Evolutionary conservation across 2,113 vertebrate genomes (phyloP).

Genomic region (Sardina pilchardus): DNA sequence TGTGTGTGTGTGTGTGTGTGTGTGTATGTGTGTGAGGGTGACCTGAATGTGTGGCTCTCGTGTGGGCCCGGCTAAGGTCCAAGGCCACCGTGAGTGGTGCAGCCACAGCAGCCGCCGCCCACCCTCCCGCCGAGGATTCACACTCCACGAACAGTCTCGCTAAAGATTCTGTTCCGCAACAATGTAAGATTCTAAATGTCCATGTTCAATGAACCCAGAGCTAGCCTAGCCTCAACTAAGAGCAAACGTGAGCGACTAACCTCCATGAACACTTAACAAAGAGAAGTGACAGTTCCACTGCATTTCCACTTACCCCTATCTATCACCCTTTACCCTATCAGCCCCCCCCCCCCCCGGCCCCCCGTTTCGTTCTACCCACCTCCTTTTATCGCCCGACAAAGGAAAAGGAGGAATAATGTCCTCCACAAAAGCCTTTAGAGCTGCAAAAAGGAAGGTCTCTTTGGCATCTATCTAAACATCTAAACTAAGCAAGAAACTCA

Average conservation of each 20-base stretch:
- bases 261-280: neutral
- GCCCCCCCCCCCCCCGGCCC: neutral
- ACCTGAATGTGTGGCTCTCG: neutral
- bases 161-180: too few relatives aligned
- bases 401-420: neutral
- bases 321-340: neutral
- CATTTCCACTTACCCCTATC: neutral
- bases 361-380: neutral
- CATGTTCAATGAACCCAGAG: neutral
- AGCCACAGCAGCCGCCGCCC: neutral
- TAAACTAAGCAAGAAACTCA: neutral
- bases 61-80: neutral
- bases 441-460: neutral
- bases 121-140: too few relatives aligned
- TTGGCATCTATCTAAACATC: too few relatives aligned
- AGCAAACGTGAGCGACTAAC: neutral
- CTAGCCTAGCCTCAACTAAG: neutral
- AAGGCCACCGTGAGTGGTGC: neutral
- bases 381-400: neutral
- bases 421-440: neutral
- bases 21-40: neutral
- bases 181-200: too few relatives aligned
- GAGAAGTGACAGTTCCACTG: neutral
- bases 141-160: too few relatives aligned
- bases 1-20: neutral